Conservation (phyloP, 2,113 vertebrate species). For the Galemys pyrenaicus region DNA sequence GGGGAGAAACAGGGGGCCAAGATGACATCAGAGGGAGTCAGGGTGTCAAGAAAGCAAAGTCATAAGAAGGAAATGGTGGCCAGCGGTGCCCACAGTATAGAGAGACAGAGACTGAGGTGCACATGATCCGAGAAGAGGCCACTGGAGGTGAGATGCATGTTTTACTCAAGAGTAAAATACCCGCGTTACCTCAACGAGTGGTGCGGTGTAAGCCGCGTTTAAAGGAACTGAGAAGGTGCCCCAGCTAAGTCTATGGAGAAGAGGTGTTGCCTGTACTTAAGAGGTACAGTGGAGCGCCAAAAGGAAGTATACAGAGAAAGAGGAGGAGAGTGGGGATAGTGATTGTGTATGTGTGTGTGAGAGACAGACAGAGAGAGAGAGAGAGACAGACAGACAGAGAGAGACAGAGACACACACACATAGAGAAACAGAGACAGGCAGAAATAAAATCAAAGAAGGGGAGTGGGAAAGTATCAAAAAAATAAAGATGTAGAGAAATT, state of each 20-base stretch:
- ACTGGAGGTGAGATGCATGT: neutral
- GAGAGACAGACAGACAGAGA: no score
- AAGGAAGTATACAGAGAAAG: neutral
- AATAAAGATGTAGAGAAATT: neutral
- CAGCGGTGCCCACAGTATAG: neutral
- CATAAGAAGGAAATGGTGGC: neutral
- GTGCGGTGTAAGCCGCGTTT: neutral
- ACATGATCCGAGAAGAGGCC: neutral
- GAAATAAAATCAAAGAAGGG: no score
- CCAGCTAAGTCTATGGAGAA: neutral
- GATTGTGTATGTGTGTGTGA: no score
- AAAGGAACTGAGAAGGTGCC: neutral
- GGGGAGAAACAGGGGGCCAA: neutral
- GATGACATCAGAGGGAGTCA: neutral
- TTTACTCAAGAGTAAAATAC: neutral
- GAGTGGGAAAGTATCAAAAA: no score
- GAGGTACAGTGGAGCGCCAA: neutral
- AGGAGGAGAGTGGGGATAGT: neutral
- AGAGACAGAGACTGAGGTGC: neutral
- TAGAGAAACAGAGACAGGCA: no score
- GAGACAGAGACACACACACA: no score
- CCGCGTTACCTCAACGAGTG: no score
- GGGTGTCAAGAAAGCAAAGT: neutral
- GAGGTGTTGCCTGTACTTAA: no score
- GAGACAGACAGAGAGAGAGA: no score